phyloP scores from a whole-genome alignment of 2,888 invertebrate species.

The Teinopalpus imperialis region DNA sequence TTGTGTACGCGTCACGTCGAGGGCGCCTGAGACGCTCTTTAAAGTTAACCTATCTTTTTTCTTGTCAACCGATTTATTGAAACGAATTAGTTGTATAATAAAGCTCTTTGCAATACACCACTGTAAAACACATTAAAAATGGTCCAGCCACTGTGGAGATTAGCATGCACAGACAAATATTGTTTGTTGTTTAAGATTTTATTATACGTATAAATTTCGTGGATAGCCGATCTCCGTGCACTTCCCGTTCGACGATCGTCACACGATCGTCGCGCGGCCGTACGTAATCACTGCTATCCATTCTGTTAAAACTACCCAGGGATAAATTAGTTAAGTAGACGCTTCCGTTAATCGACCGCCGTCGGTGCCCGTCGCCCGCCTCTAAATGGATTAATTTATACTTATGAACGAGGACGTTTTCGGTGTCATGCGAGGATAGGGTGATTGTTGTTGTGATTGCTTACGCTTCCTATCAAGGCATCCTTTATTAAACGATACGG shows the following conservation, averaged over 20 bases:
- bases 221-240: not conserved
- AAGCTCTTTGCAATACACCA: no score
- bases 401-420: conserved; percentile 81
- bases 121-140: no score
- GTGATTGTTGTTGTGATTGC: conserved; percentile 80
- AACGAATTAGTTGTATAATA: no score
- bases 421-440: conserved; percentile 80
- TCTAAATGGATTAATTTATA: conserved; percentile 83
- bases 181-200: no score
- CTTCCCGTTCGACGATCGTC: conserved; percentile 43
- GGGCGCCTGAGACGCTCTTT: no score
- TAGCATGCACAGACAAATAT: no score
- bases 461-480: conserved; percentile 75
- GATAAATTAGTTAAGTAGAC: conserved; percentile 83
- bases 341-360: conserved; percentile 81
- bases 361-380: conserved; percentile 69
- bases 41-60: no score
- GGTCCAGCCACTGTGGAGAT: no score
- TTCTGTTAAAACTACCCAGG: conserved; percentile 83
- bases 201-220: not conserved
- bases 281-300: conserved; percentile 82
- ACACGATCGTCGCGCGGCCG: conserved; percentile 60
- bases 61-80: no score
- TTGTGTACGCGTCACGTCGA: no score
- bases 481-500: conserved; percentile 63